Percentiles rank a stretch among this genome's conserved stretches.
These are phyloP conservation scores for Thereuonema tuberculata DNA, from an alignment of 1,140 invertebrate species.

Conservation along the genomic window DNA sequence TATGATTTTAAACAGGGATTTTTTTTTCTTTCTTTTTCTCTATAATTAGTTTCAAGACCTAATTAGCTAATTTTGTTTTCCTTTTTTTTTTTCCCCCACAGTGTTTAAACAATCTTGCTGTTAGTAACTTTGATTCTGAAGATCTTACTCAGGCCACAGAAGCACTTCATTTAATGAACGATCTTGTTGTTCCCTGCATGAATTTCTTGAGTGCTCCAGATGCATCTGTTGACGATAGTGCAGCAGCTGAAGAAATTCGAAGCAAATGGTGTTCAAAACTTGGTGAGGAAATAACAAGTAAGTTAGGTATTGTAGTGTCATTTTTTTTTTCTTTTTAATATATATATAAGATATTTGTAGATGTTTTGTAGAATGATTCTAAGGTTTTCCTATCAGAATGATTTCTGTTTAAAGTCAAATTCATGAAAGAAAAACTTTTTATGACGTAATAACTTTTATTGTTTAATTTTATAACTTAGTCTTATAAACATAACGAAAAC, in stretches of 20 bases:
- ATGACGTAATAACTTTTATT: too few species aligned
- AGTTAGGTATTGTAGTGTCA: neutral
- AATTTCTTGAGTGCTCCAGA: conserved; percentile 6
- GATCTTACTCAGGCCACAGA: neutral
- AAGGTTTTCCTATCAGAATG: too few species aligned
- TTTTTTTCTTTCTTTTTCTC: neutral
- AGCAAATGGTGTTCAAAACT: conserved; percentile 10
- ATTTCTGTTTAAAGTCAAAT: too few species aligned
- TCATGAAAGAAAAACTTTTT: too few species aligned
- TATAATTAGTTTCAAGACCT: neutral
- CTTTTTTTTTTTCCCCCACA: neutral
- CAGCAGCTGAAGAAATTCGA: conserved; percentile 9
- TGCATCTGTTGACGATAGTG: neutral
- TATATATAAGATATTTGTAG: too few species aligned
- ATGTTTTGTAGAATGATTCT: too few species aligned
- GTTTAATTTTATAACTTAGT: too few species aligned
- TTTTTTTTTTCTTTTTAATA: neutral
- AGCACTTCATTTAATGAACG: conserved; percentile 2
- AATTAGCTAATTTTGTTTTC: neutral
- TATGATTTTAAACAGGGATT: too few species aligned
- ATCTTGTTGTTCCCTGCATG: conserved; percentile 10
- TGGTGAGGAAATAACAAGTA: conserved; percentile 7
- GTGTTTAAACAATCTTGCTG: neutral
- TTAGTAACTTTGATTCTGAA: neutral
- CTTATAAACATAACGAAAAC: too few species aligned